Evolutionary conservation across 1,140 invertebrate species (phyloP).

Genomic region (Trinorchestia longiramus): DNA sequence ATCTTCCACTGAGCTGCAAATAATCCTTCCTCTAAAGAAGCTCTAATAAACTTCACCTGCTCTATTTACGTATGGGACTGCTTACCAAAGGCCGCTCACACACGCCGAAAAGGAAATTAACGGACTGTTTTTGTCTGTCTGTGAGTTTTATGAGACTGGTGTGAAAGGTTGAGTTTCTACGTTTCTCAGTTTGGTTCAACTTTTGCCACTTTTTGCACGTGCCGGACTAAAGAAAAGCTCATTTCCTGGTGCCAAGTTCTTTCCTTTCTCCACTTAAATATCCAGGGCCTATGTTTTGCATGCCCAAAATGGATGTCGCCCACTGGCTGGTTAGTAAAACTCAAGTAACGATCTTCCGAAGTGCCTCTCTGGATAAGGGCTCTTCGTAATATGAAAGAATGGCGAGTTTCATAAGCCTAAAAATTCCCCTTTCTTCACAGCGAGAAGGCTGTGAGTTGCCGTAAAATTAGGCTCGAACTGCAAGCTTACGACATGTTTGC

Average conservation of each 20-base stretch:
- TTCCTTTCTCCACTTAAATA: not conserved
- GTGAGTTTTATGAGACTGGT: not conserved
- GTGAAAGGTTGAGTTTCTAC: not conserved
- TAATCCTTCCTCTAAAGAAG: not conserved
- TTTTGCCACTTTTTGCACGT: not conserved
- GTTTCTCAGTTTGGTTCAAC: not conserved
- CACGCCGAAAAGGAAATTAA: not conserved
- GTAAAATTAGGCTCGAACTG: not conserved
- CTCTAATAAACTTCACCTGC: not conserved
- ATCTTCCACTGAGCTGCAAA: not conserved
- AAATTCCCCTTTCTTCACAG: not conserved
- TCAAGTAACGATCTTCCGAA: not conserved
- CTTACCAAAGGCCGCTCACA: not conserved
- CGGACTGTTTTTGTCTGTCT: not conserved
- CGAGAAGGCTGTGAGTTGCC: not conserved
- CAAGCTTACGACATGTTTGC: constrained; percentile 41
- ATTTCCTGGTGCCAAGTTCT: not conserved
- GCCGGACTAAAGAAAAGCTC: not conserved
- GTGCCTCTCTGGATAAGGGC: not conserved
- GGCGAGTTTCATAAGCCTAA: not conserved
- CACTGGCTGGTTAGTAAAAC: not conserved
- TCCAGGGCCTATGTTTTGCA: not conserved
- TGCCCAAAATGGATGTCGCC: not conserved
- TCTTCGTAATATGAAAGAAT: not conserved
- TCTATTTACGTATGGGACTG: not conserved